Base-by-base conservation (phyloP, 2,888 invertebrate species). In the Caradrina kadenii region DNA sequence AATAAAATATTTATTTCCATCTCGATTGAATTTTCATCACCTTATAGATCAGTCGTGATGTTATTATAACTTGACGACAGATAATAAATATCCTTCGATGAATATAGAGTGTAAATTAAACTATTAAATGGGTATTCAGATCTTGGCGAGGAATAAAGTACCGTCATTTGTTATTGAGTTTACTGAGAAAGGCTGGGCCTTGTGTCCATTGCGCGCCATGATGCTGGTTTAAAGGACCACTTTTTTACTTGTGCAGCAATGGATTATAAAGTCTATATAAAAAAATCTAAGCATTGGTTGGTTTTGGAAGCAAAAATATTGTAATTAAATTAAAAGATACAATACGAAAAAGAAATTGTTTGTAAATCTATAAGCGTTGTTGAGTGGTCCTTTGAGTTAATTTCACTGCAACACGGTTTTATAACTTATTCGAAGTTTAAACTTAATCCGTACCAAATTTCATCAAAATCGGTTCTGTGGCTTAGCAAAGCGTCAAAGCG, bases 1-100 rank as follows among this genome's bases (percentile, higher is more conserved):
- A 87, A 89, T 91, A 90, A 91, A 92, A 90, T 90, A 92, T 91
- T 91, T 87, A 89, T 89, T 87, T 19, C 81, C 89, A 90, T 91
- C 89, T 87, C 86, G 91, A 94, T 94, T 92, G 90, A 91, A 92
- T 92, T 91, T 91, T 90, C 93, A 91, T 91, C 93, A 92, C 90
- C 87, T 87, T 79, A 79, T 85, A 80, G 81, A 77, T 88, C 84
- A 87, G 87, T 85, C 87, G 87, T 89, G 85, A 87, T 83, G 78
- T 73, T 69, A 68, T 73, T 89, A 72, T 86, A 88, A 88, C 88
- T 83, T 73, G 66, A 56, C 78, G 89, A 83, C 87, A 85, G 82
- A 76, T 79, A 73, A 82, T 79, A 67, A 79, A 78, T 77, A 70
- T 53, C 58, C 42, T 0, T 1, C 70, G 49, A 65, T 77, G 79